Base-by-base conservation (phyloP, 1,140 invertebrate genomes). In the Drosophila setifemur region DNA sequence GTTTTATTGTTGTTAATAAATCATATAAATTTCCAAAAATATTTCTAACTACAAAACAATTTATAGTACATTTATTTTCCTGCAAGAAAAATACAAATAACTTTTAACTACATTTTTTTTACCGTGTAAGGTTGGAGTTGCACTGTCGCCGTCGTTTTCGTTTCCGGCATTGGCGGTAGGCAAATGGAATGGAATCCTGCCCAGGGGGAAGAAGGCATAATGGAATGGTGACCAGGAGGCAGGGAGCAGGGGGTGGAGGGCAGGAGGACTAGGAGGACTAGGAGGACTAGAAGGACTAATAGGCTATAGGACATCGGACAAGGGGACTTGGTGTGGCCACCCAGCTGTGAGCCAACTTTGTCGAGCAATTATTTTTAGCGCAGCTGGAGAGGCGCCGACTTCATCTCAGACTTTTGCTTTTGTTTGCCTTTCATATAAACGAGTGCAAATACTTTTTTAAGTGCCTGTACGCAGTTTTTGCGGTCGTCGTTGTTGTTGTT, bases 401-500 rank as follows among this genome's bases (percentile, higher is more conserved):
- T 60, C 29, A 21, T 49, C 33, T 29, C 12, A 14, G 37, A 8
- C 16, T 14, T n/a, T 23, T 40, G 26, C 29, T 26, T 9, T 64
- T 81, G 79, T 74, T 78, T 85, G 70, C 50, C 40, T 63, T 85
- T 83, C 70, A 71, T 71, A 85, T 83, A 78, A 83, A 58, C 74
- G 60, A 78, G 64, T 85, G 73, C 74, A 85, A 83, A 85, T 83
- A 85, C 79, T 74, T 79, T 85, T 85, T 71, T 67, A 85, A 83
- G 79, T 83, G 79, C 47, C 73, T 78, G 63, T 78, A 57, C 63
- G 42, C 45, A 29, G 29, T 18, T 35, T 19, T 43, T 44, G 37
- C 42, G 29, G 28, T 14, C 6, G n/a, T 19, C 61, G 48, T 8
- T 71, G 53, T 48, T 73, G 53, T 23, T 54, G 37, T 8, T 60